Base-by-base conservation (phyloP, 2,888 invertebrate species). In the Cosmia trapezina region DNA sequence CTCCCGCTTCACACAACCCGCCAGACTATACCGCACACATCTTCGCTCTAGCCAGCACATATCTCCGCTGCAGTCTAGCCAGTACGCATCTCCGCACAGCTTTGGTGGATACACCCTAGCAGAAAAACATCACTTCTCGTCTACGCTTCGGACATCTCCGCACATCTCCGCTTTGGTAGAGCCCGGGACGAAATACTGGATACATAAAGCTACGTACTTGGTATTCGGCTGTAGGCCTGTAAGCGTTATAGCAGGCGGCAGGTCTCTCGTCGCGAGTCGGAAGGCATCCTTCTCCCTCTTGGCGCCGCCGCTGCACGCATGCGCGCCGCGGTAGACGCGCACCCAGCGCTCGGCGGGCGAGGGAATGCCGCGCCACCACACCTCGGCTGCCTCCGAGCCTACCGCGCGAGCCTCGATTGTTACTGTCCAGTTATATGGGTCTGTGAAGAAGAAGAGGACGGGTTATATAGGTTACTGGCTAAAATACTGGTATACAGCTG, bases 311-410 rank as follows among this genome's bases (percentile, higher is more conserved):
- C 91, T 98, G 67, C 95, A 95, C 2, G 94, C 93, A 70, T 96
- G 96, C 9, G 98, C 98, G 1, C 98, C 98, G 70, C 98, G 97
- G 94, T 98, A 98, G 87, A 99, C 98, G 84, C 98, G 98, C 65
- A 99, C 98, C 94, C 98, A 98, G 91, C 98, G 98, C 91, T 98
- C 98, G 80, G 98, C 98, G 0, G 99, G 99, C 84, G 98, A 97
- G 0, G 99, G 99, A 0, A 99, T 97, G 0, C 99, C 99, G 64
- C 96, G 97, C 98, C 98, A 98, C 8, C 97, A 96, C 9, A 99
- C 96, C 88, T 98, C 98, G 0, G 98, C 98, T 14, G 98, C 97
- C 67, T 97, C 97, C 0, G 98, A 96, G 82, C 98, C 98, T 0
- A 98, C 97, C 76, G 97, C 97, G 19, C 97, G 97, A 0, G 98